These are phyloP conservation scores for Pica pica DNA, from an alignment of 2,113 vertebrate species.

Conservation along the genomic window DNA sequence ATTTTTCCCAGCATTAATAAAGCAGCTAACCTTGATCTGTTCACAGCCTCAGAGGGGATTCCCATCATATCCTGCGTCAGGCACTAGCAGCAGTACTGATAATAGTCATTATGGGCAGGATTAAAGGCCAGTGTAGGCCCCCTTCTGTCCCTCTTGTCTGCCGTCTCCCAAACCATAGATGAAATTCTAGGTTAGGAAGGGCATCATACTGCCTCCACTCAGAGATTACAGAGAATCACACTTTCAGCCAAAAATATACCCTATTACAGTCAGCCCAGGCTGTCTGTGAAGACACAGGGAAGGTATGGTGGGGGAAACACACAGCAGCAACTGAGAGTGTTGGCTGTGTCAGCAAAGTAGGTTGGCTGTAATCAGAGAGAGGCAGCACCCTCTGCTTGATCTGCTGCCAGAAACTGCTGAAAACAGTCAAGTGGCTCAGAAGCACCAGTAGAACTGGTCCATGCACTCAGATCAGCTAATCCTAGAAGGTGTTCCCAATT, in stretches of 20 bases:
- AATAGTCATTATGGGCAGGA: background rate
- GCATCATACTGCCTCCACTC: background rate
- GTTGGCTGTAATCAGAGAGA: background rate
- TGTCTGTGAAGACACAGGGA: background rate
- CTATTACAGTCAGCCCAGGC: background rate
- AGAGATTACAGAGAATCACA: background rate
- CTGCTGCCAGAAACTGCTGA: background rate
- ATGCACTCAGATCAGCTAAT: background rate
- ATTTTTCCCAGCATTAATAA: background rate
- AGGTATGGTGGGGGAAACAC: background rate
- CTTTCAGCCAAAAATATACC: background rate
- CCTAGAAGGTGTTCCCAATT: background rate
- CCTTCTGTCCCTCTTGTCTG: background rate
- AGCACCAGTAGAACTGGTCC: background rate
- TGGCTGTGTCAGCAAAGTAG: background rate
- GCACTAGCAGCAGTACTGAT: background rate
- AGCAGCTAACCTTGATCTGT: background rate
- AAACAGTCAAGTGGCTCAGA: background rate
- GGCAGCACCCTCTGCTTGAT: background rate
- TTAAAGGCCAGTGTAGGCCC: background rate
- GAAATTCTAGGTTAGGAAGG: background rate
- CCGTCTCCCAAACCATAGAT: background rate
- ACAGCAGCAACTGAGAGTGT: background rate
- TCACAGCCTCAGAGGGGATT: background rate
- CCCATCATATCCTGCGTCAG: background rate